Conservation (phyloP, 2,888 invertebrate genomes). For the Platycheirus albimanus region DNA sequence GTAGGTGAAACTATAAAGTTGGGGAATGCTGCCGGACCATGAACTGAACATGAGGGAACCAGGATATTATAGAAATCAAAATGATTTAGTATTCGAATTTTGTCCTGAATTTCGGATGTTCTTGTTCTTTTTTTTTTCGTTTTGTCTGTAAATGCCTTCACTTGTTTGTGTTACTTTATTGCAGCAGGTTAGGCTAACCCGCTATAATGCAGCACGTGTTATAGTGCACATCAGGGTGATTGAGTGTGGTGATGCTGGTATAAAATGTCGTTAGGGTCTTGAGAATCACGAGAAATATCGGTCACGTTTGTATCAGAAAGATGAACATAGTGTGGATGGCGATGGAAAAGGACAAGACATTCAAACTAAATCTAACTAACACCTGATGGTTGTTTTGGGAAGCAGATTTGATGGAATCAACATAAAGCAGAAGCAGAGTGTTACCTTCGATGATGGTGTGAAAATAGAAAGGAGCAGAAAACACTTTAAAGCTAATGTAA, state of each 20-base stretch:
- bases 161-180: slow-evolving; percentile 1
- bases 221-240: slow-evolving; percentile 13
- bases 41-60: slow-evolving; percentile 37
- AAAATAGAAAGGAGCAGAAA: background rate
- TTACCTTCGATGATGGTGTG: background rate
- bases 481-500: too few relatives aligned
- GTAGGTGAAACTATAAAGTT: slow-evolving; percentile 19
- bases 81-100: slow-evolving; percentile 70
- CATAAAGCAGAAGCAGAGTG: too few relatives aligned
- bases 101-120: slow-evolving; percentile 51
- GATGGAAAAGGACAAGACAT: slow-evolving; percentile 29
- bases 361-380: slow-evolving; percentile 57
- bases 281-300: slow-evolving; percentile 52
- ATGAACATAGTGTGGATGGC: slow-evolving; percentile 1
- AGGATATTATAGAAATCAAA: slow-evolving; percentile 47
- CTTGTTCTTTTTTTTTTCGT: slow-evolving; percentile 26
- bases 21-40: slow-evolving; percentile 24
- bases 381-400: slow-evolving; percentile 49
- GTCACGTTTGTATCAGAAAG: slow-evolving; percentile 49
- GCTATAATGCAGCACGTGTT: slow-evolving; percentile 50
- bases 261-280: slow-evolving; percentile 24
- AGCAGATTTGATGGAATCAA: too few relatives aligned
- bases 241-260: slow-evolving; percentile 12
- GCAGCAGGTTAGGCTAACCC: background rate
- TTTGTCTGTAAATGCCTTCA: slow-evolving; percentile 27